Base-by-base conservation (phyloP, 2,888 invertebrate genomes). In the Cryptus viduatorius region DNA sequence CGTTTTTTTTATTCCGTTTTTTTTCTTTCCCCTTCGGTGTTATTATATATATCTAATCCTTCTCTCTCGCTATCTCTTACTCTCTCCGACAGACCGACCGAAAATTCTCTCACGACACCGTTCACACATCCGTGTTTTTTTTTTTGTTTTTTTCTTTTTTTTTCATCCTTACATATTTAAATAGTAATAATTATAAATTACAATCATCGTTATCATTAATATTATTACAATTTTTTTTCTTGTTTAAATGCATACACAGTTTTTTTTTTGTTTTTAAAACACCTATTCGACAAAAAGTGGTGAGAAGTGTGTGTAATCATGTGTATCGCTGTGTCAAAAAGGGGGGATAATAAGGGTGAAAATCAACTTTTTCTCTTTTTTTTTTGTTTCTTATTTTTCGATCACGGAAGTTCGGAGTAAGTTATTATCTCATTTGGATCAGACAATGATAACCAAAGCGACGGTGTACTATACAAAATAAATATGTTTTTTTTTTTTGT, bases 111-210 rank as follows among this genome's bases (percentile, higher is more conserved):
- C 68, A 71, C 79, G 82, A 82, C 73, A 82, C 78, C 69, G 75
- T 65, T 65, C n/a, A 71, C 53, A 69, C 59, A 75, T 56, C 67
- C 72, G 75, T 48, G 78, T 78, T 61, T 46, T 67, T 48, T 37
- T 37, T 53, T 50, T 71, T 68, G 53, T 77, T 37, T 46, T 67
- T 31, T 31, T 61, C 71, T 44, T 76, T 68, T 59, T 37, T 46
- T 67, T 73, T 53, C 82, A 86, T 90, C 89, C 90, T 90, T 90
- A 91, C 89, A 90, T 90, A 90, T 90, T 59, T 91, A 91, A 91
- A 90, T 91, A 91, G 90, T 91, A 90, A 89, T 91, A 90, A 89
- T 91, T 90, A 91, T 91, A 90, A 91, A 90, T 91, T 91, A 90
- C 90, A 90, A 91, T 91, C 88, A 90, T 91, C 87, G 86, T 90